Evolutionary conservation across 92 coral and sea anemone species (phyloP).

Genomic region (Epizoanthus scotinus): DNA sequence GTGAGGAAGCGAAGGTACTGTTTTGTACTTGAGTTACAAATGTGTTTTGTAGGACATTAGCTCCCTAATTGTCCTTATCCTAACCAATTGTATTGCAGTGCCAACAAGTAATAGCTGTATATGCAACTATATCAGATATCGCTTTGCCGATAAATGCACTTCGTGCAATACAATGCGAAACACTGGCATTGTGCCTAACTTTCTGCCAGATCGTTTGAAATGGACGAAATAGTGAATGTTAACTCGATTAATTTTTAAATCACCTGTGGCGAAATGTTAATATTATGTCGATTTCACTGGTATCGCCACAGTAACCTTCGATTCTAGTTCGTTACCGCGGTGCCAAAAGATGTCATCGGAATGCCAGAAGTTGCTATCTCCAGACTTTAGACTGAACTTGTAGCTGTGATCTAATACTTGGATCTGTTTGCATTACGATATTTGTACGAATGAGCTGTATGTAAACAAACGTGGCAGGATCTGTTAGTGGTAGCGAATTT

Average conservation of each 20-base stretch:
- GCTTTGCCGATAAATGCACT: constrained; percentile 2
- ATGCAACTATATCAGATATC: neutral
- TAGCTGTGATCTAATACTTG: neutral
- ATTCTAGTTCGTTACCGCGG: constrained; percentile 7
- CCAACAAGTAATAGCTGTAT: neutral
- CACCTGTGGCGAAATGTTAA: constrained; percentile 36
- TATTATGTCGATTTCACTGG: constrained; percentile 33
- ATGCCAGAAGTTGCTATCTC: neutral
- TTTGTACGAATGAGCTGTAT: constrained; percentile 32
- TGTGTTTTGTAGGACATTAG: neutral
- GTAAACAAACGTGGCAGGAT: constrained; percentile 31
- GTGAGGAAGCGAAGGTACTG: constrained; percentile 6
- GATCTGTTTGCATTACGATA: constrained; percentile 19
- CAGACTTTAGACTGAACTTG: neutral
- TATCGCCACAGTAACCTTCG: constrained; percentile 18
- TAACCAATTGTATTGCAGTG: constrained; percentile 5
- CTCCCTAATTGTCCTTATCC: constrained; percentile 1
- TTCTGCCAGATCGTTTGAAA: constrained; percentile 6
- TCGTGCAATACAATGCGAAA: constrained; percentile 7
- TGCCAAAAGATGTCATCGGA: neutral
- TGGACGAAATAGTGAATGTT: neutral
- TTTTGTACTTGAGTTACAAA: neutral
- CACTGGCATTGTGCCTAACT: neutral
- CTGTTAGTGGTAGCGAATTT: constrained; percentile 12
- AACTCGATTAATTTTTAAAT: constrained; percentile 34